Conservation (phyloP, 2,888 invertebrate genomes). For the Parnassius smintheus region DNA sequence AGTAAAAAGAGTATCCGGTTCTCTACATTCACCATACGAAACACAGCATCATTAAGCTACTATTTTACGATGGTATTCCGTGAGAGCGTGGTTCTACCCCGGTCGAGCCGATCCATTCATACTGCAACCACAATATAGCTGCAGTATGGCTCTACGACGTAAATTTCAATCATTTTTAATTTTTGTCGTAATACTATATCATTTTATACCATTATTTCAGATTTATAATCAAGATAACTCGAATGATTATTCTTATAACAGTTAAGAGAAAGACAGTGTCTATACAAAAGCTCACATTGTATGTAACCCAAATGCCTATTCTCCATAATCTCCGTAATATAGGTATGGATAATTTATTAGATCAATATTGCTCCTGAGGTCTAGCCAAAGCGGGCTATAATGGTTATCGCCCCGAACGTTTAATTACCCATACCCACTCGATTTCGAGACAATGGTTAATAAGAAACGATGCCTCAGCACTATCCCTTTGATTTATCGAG, state of each 20-base stretch:
- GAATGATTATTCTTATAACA: constrained; percentile 4
- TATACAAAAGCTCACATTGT: constrained; percentile 25
- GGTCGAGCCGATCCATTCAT: too few species aligned
- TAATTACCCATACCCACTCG: constrained; percentile 73
- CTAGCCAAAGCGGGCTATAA: constrained; percentile 60
- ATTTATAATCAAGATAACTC: not conserved
- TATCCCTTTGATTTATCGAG: constrained; percentile 69
- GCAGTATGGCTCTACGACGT: too few species aligned
- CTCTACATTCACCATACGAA: too few species aligned
- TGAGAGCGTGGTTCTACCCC: too few species aligned
- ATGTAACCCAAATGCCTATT: constrained; percentile 55
- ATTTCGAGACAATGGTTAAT: constrained; percentile 75
- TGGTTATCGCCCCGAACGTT: constrained; percentile 67
- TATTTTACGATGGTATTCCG: too few species aligned
- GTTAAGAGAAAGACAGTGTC: constrained; percentile 11
- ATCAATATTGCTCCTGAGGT: constrained; percentile 71
- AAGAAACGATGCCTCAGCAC: constrained; percentile 72
- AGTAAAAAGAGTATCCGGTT: too few species aligned
- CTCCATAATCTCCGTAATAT: constrained; percentile 60
- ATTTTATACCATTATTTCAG: too few species aligned
- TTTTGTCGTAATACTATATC: too few species aligned
- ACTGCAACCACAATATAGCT: too few species aligned
- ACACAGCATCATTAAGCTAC: too few species aligned
- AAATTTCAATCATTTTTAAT: too few species aligned
- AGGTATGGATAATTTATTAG: constrained; percentile 70